phyloP scores from a whole-genome alignment of 2,113 vertebrate species.

The Falco punctatus region DNA sequence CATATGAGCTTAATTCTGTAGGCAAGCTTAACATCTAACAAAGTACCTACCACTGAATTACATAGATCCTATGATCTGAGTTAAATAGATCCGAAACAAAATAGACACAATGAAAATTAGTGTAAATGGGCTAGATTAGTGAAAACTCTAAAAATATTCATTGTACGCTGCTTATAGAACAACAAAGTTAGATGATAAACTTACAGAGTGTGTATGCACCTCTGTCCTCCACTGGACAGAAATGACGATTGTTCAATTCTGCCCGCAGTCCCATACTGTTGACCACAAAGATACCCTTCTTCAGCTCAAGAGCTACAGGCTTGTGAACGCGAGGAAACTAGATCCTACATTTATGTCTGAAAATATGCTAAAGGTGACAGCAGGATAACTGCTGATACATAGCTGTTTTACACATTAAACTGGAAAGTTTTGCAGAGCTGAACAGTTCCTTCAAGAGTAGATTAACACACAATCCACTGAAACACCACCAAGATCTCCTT shows the following conservation, averaged over 20 bases:
- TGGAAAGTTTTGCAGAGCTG: background rate
- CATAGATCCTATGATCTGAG: background rate
- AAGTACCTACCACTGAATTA: background rate
- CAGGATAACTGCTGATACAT: background rate
- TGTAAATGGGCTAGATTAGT: background rate
- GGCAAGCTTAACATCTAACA: background rate
- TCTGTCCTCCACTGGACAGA: background rate
- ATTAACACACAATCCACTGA: background rate
- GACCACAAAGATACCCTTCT: background rate
- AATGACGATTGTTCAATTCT: background rate
- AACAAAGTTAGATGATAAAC: background rate
- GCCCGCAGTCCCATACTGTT: fast-evolving
- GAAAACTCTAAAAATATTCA: background rate
- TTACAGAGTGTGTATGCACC: fast-evolving
- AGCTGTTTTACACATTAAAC: background rate
- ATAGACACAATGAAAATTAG: background rate
- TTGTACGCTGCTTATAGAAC: background rate
- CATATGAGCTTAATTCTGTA: background rate
- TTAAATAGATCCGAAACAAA: background rate
- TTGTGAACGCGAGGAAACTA: background rate
- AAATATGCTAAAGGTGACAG: background rate
- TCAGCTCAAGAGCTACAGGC: background rate
- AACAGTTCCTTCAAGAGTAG: background rate
- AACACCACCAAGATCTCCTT: background rate
- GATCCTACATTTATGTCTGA: background rate